phyloP scores from a whole-genome alignment of 2,113 vertebrate genomes.

The Hydrolagus affinis region DNA sequence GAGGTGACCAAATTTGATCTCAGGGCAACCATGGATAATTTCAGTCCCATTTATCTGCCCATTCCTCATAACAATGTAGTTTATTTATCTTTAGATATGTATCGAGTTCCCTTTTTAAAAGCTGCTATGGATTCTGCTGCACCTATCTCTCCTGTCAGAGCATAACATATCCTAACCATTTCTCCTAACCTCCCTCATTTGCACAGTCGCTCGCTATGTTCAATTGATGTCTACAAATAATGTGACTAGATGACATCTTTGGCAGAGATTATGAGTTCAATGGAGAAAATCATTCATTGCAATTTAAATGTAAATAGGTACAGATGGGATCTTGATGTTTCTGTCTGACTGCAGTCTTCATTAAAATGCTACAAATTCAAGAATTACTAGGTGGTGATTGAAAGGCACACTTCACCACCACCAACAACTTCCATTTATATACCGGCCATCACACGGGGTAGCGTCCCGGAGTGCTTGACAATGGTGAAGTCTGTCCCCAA shows the following conservation, averaged over 20 bases:
- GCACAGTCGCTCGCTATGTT: too few species aligned
- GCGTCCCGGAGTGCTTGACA: not conserved
- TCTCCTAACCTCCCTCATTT: too few species aligned
- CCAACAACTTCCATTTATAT: too few species aligned
- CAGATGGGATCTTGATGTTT: not conserved
- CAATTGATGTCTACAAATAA: not conserved
- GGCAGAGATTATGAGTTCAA: not conserved
- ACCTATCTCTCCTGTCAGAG: too few species aligned
- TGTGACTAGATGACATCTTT: not conserved
- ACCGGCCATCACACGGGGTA: not conserved
- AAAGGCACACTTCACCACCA: not conserved
- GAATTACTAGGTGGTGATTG: not conserved
- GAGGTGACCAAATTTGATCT: too few species aligned
- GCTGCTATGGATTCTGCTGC: too few species aligned
- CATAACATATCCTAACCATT: too few species aligned
- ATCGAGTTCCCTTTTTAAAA: too few species aligned
- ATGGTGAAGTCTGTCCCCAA: not conserved
- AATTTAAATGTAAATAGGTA: not conserved
- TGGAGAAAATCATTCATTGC: not conserved
- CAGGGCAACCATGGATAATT: too few species aligned
- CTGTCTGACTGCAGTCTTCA: not conserved
- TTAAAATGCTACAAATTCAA: not conserved
- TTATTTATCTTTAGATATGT: too few species aligned
- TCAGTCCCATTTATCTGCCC: too few species aligned
- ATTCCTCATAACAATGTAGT: too few species aligned